phyloP scores from a whole-genome alignment of 1,140 invertebrate genomes.

The Zophobas morio region DNA sequence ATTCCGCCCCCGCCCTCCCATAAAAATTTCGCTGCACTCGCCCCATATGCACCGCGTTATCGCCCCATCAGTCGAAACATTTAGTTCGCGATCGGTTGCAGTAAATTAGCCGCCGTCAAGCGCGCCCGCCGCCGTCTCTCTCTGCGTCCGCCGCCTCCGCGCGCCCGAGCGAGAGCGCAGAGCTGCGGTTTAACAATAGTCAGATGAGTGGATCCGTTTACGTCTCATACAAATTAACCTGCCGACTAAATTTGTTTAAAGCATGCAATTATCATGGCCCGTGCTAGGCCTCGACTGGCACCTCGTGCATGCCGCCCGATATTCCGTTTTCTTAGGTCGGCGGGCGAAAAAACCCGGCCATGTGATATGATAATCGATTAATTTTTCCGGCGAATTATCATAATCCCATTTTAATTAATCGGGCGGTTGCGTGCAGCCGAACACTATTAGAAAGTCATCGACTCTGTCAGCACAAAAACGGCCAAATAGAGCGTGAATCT shows the following conservation, averaged over 20 bases:
- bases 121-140: slow-evolving; percentile 2
- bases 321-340: slow-evolving; percentile 41
- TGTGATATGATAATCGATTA: slow-evolving; percentile 38
- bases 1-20: background rate
- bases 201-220: slow-evolving; percentile 61
- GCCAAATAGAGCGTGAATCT: slow-evolving; percentile 34
- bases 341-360: slow-evolving; percentile 7
- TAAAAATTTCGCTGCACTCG: slow-evolving; percentile 6
- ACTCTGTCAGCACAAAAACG: slow-evolving; percentile 16
- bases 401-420: slow-evolving; percentile 40
- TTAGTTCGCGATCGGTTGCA: slow-evolving; percentile 52
- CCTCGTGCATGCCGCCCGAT: slow-evolving; percentile 57
- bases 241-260: slow-evolving; percentile 66
- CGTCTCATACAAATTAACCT: slow-evolving; percentile 65
- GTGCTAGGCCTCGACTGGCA: slow-evolving; percentile 62
- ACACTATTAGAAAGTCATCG: slow-evolving; percentile 31
- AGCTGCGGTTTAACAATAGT: slow-evolving; percentile 54
- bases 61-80: slow-evolving; percentile 53
- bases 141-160: background rate
- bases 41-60: slow-evolving; percentile 49
- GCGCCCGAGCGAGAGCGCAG: slow-evolving; percentile 12
- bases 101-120: slow-evolving; percentile 52
- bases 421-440: slow-evolving; percentile 12
- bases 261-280: slow-evolving; percentile 65
- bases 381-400: slow-evolving; percentile 33